Evolutionary conservation across 2,888 invertebrate species (phyloP).

Genomic region (Cephus spinipes): DNA sequence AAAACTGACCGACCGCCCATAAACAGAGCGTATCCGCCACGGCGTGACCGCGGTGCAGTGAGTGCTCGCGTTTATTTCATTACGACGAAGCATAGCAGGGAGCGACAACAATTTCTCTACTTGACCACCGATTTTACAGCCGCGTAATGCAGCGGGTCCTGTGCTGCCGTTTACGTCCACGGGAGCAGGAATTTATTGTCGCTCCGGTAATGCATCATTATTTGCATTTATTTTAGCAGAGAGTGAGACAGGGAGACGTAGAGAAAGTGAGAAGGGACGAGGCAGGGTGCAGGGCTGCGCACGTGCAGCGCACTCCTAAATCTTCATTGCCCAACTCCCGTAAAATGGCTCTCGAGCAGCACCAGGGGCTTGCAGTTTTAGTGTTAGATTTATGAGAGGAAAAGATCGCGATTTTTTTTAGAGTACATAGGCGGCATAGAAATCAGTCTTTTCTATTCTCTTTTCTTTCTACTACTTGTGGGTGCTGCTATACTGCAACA

Average conservation of each 20-base stretch:
- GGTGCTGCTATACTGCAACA: not conserved
- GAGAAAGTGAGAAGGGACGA: slow-evolving; percentile 8
- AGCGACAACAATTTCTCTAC: slow-evolving; percentile 5
- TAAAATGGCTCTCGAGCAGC: not conserved
- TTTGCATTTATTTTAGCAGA: slow-evolving; percentile 21
- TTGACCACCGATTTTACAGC: slow-evolving; percentile 5
- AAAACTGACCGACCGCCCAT: slow-evolving; percentile 4
- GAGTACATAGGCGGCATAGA: not conserved
- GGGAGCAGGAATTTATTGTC: slow-evolving; percentile 36
- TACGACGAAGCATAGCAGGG: slow-evolving; percentile 8
- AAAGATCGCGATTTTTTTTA: not conserved
- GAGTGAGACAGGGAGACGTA: slow-evolving; percentile 12
- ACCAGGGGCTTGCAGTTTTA: slow-evolving; percentile 3
- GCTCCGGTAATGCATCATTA: slow-evolving; percentile 29
- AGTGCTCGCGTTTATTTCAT: slow-evolving; percentile 21
- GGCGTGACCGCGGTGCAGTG: slow-evolving; percentile 20
- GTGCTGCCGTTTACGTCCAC: slow-evolving; percentile 30
- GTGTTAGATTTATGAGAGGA: not conserved
- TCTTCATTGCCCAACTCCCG: not conserved
- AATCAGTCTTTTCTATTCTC: slow-evolving; percentile 8
- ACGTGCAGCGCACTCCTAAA: not conserved
- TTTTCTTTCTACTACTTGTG: not conserved
- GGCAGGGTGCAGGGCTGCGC: not conserved
- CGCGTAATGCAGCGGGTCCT: slow-evolving; percentile 10
- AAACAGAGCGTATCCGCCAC: slow-evolving; percentile 23